Base-by-base conservation (phyloP, 2,797 vertebrate species). In the Vultur gryphus region DNA sequence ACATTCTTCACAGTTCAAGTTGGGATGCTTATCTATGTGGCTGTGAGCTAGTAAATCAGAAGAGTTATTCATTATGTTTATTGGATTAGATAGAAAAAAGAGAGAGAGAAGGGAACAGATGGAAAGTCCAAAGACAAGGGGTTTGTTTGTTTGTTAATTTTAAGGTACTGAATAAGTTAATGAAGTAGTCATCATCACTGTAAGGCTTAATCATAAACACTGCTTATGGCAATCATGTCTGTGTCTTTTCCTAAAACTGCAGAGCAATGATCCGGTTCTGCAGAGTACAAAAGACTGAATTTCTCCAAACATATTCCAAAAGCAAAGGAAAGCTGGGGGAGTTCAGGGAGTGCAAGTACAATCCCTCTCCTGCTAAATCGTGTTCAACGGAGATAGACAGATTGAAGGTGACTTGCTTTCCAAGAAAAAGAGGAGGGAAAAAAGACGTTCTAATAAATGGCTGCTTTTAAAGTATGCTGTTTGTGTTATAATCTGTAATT, bases 391-490 rank as follows among this genome's bases (percentile, higher is more conserved):
- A 95, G 43, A 90, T 2, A 86, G 66, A 91, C 13, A 93, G 55
- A 80, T 65, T 71, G 69, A 91, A 96, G 65, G 64, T 88, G 46
- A 93, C 49, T 87, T 57, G 48, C 69, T 91, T 97, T 97, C 91
- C 87, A 96, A 90, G 83, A 96, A 96, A 90, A 90, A 72, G 81
- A 91, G 61, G 55, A 83, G n/a, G 48, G 24, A 3, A 14, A 55
- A 93, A 93, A 65, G 49, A 33, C 28, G 54, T 61, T 81, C 31
- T 92, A 95, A 93, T 54, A 96, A 95, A 97, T 70, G 62, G 13
- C 69, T 87, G 43, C 67, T 89, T 91, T 95, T 87, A 91, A 92
- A 97, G 24, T 72, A 91, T 16, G 49, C 23, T 94, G 78, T 87
- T 95, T 85, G 41, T 66, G 24, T 72, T 89, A 72, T 7, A 92